Base-by-base conservation (phyloP, 2,888 invertebrate genomes). In the Augochlorella aurata region DNA sequence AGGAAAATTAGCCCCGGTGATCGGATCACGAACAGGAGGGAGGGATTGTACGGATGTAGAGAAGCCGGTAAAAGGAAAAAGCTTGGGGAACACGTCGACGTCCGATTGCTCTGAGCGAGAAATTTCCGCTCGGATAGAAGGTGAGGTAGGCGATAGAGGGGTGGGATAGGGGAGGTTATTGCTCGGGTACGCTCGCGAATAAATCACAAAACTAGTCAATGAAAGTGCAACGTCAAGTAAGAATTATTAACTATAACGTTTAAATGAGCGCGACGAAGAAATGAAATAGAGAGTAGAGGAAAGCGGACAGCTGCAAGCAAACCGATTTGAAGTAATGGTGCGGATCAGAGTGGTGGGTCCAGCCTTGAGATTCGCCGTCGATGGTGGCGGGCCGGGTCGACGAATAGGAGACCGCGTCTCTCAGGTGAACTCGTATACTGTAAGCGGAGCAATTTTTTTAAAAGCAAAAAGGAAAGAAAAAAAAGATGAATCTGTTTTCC, bases 181-280 rank as follows among this genome's bases (percentile, higher is more conserved):
- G 83, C 81, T 83, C 77, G 86, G 74, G 73, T 74, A 79, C 74
- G 84, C 86, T 85, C 85, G 85, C 87, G 86, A 79, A 84, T 79
- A 82, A 88, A 88, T 89, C 92, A 90, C 92, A 92, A 92, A 93
- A 93, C 93, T 93, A 93, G 93, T 93, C 93, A 93, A 93, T 93
- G 91, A 93, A 93, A 93, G 93, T 93, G 93, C 93, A 93, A 93
- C 93, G 91, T 93, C 91, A 91, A 90, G 90, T 90, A 89, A 92
- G 89, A 87, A 89, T 91, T 90, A 92, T 89, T 87, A 90, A 90
- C 87, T 90, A 88, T 90, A 88, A 83, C 81, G 85, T 83, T 85
- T 86, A 82, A 85, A n/a, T 74, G 83, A 78, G 83, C 74, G 84
- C 76, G 82, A 83, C 74, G 77, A 79, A 77, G 80, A 77, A 80